Percentiles rank a stretch among this genome's conserved stretches.
These are phyloP conservation scores for Yponomeuta sedellus DNA, from an alignment of 2,888 invertebrate species.

Conservation along the genomic window DNA sequence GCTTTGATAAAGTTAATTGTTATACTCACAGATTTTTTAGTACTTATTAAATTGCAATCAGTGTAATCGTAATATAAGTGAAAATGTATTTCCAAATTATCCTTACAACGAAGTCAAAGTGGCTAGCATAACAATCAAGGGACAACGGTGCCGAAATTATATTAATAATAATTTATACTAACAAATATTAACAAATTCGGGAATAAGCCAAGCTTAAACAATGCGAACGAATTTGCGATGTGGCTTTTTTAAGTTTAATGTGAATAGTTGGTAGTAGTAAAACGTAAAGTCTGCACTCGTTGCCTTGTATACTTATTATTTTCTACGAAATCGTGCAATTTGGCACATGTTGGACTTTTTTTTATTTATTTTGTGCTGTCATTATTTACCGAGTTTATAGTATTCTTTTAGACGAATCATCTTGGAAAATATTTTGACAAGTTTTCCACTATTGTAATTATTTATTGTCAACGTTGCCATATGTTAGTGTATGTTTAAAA, in stretches of 20 bases:
- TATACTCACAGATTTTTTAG: neutral
- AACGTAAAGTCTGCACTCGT: slow-evolving; percentile 75
- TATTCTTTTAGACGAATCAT: slow-evolving; percentile 12
- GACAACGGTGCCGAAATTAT: slow-evolving; percentile 40
- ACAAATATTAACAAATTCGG: slow-evolving; percentile 66
- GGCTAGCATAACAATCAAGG: slow-evolving; percentile 37
- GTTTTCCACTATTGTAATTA: slow-evolving; percentile 45
- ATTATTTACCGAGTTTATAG: slow-evolving; percentile 32
- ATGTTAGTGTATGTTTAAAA: slow-evolving; percentile 73
- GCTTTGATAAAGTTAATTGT: slow-evolving; percentile 3
- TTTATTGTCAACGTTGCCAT: slow-evolving; percentile 77
- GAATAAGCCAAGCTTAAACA: slow-evolving; percentile 69
- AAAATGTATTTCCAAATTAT: slow-evolving; percentile 26
- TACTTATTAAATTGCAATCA: slow-evolving; percentile 18
- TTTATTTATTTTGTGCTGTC: slow-evolving; percentile 56
- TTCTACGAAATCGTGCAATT: slow-evolving; percentile 53
- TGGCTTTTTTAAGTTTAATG: slow-evolving; percentile 63
- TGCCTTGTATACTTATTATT: slow-evolving; percentile 70
- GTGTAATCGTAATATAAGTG: slow-evolving; percentile 30
- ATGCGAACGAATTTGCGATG: slow-evolving; percentile 57
- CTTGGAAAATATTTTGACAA: slow-evolving; percentile 34
- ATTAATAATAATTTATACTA: slow-evolving; percentile 46
- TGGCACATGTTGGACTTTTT: slow-evolving; percentile 43
- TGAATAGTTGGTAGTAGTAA: slow-evolving; percentile 64
- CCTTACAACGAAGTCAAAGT: slow-evolving; percentile 33